Conservation (phyloP, 1,140 invertebrate genomes). For the Cyphomyrmex costatus region DNA sequence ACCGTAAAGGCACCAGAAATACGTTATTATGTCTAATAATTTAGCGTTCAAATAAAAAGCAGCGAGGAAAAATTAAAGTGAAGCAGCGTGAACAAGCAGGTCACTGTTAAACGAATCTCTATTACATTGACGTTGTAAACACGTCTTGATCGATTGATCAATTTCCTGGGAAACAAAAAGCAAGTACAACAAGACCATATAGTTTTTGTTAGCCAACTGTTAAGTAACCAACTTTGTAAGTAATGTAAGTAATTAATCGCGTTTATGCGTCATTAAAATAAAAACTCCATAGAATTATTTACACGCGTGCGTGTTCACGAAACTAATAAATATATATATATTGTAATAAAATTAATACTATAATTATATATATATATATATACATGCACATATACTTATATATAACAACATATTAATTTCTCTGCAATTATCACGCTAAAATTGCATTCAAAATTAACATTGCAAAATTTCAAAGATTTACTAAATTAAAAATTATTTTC, state of each 20-base stretch:
- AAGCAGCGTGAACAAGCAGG: not conserved
- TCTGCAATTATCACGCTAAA: too few relatives aligned
- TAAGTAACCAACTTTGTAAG: too few relatives aligned
- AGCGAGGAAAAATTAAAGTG: conserved; percentile 15
- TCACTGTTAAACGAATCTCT: conserved; percentile 13
- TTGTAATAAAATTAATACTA: conserved; percentile 7
- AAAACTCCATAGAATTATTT: not conserved
- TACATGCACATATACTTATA: too few relatives aligned
- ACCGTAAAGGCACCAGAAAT: conserved; percentile 57
- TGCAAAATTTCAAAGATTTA: too few relatives aligned
- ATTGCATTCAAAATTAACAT: too few relatives aligned
- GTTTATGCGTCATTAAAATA: not conserved
- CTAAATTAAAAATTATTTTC: too few relatives aligned
- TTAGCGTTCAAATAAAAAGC: not conserved
- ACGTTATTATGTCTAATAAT: conserved; percentile 47
- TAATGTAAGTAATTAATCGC: too few relatives aligned
- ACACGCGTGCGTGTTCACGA: not conserved
- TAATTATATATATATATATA: not conserved
- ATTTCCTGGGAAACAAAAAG: not conserved
- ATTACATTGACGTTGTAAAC: not conserved
- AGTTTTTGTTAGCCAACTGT: not conserved
- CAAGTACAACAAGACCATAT: not conserved
- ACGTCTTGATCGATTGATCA: conserved; percentile 11
- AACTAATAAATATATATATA: not conserved
- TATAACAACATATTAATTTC: too few relatives aligned